Evolutionary conservation across 2,113 vertebrate species (phyloP).

Genomic region (Thamnophis sirtalis): DNA sequence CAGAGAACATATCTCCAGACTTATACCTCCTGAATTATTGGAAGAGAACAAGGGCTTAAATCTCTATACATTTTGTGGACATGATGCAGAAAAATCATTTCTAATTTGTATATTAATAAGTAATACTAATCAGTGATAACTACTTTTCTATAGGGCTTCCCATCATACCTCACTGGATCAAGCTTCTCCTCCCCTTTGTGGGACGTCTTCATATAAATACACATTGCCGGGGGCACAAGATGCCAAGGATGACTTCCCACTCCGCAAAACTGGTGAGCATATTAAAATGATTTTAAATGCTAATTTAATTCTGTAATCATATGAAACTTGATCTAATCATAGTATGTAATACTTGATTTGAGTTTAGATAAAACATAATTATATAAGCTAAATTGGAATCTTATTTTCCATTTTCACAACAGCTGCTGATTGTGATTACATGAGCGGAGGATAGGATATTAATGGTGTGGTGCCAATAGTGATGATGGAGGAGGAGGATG

Average conservation of each 20-base stretch:
- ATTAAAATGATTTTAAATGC: neutral
- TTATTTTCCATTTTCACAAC: neutral
- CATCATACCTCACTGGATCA: constrained; percentile 97
- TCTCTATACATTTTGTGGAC: constrained; percentile 40
- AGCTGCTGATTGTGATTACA: neutral
- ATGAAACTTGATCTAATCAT: neutral
- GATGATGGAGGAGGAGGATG: neutral
- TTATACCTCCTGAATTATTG: constrained; percentile 31
- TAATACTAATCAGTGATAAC: neutral
- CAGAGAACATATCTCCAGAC: neutral
- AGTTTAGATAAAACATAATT: neutral
- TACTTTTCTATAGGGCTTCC: constrained; percentile 79
- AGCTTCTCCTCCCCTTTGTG: constrained; percentile 93
- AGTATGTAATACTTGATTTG: neutral
- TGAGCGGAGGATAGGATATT: neutral
- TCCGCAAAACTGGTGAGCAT: constrained; percentile 93
- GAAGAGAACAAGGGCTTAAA: constrained; percentile 46
- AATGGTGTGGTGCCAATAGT: neutral
- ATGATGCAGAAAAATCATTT: neutral
- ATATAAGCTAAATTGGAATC: neutral
- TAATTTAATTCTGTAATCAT: constrained; percentile 16
- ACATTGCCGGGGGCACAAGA: constrained; percentile 85
- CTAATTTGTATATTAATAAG: neutral
- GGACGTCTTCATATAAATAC: constrained; percentile 88
- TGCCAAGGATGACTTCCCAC: constrained; percentile 92